Evolutionary conservation across 2,797 vertebrate species (phyloP), one percentile per base, ranked within the genome.

Genomic region (Phataginus tetradactyla): DNA sequence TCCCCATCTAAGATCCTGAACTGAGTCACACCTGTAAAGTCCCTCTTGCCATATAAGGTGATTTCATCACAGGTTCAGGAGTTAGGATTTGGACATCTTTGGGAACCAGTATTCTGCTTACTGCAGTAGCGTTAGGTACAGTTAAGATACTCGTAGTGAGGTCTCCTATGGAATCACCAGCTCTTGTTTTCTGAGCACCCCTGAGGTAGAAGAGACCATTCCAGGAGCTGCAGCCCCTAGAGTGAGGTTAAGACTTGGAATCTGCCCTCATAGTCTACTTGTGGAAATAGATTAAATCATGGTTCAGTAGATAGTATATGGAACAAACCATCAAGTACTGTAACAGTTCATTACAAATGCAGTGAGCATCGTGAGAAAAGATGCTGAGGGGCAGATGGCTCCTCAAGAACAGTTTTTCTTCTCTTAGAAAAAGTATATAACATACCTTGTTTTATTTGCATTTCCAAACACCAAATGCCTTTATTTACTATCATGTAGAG

Each of bases 381-480:
- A 90, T 34, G 18, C 12, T 1, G 17, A 51, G 27, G 39, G 90
- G 61, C 88, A 96, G 94, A 90, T 95, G 95, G 87, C 80, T 55
- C 71, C n/a, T 66, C 25, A 29, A 37, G 61, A 93, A 55, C 80
- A 93, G 45, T 74, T 79, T 91, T 87, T 72, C 51, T 94, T 14
- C 42, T 86, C n/a, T 84, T 51, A 68, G 49, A 66, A 81, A 92
- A 95, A 72, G 34, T 69, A 34, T 78, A 34, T 75, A 61, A 49
- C 66, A 84, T 90, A 68, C 34, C 69, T 84, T 91, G 69, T 93
- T 95, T 90, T 94, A 63, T 95, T 95, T 95, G 91, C 83, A 95
- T 91, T 96, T 88, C 37, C 68, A 97, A 94, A 94, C 74, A 96
- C 90, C 92, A 88, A 95, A 92, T 97, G 96, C 78, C 63, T 97